A percentile compares a stretch with the other conserved stretches of the same genome.
Conservation (phyloP, 2,888 invertebrate species). For the Phragmatobia fuliginosa region DNA sequence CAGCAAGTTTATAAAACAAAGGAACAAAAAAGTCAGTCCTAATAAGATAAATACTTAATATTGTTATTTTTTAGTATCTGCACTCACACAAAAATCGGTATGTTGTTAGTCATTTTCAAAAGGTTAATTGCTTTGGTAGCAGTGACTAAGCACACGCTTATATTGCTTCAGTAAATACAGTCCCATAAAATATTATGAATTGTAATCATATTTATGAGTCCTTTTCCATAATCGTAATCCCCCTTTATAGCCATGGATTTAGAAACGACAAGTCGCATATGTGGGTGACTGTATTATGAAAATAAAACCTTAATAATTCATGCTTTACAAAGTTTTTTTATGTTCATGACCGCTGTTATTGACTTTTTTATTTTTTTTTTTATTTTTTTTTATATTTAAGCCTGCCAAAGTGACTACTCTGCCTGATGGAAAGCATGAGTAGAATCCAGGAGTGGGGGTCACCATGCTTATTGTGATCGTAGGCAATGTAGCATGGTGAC, state of each 20-base stretch:
- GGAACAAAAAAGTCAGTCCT: too few relatives aligned
- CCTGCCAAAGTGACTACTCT: too few relatives aligned
- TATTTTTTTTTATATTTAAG: not conserved
- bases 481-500: too few relatives aligned
- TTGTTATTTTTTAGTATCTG: too few relatives aligned
- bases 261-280: not conserved
- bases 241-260: not conserved
- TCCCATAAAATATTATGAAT: not conserved
- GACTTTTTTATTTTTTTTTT: too few relatives aligned
- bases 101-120: not conserved
- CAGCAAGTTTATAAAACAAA: too few relatives aligned
- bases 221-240: not conserved
- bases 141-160: not conserved
- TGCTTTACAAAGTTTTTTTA: not conserved
- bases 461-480: too few relatives aligned
- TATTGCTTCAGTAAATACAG: not conserved
- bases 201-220: not conserved
- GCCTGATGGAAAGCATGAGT: too few relatives aligned
- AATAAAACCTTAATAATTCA: not conserved
- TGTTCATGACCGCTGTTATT: not conserved
- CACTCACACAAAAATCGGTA: too few relatives aligned
- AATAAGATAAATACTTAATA: too few relatives aligned
- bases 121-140: not conserved
- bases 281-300: not conserved
- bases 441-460: too few relatives aligned